Percentiles rank a stretch among this genome's conserved stretches.
Conservation (phyloP, 2,888 invertebrate species). For the Pilophorus perplexus region DNA sequence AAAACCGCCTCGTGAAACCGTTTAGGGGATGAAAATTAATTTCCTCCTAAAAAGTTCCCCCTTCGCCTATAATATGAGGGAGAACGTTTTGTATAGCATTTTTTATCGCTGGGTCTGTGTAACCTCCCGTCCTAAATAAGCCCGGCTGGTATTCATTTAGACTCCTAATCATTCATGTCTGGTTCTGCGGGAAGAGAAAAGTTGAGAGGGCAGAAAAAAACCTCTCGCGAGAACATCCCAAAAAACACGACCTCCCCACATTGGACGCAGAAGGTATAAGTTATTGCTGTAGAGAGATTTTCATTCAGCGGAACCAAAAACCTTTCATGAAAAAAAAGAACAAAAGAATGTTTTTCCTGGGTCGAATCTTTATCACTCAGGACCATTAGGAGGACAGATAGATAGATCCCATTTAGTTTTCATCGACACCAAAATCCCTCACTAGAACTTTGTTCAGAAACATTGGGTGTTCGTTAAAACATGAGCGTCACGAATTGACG, state of each 20-base stretch:
- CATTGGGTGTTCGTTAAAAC: no score
- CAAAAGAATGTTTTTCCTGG: not conserved
- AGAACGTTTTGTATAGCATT: not conserved
- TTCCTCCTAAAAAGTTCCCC: no score
- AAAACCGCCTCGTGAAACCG: not conserved
- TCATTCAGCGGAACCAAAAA: not conserved
- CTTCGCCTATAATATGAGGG: no score
- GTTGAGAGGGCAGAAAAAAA: not conserved
- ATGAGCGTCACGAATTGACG: no score
- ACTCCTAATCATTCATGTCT: slow-evolving; percentile 6
- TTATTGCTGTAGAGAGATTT: slow-evolving; percentile 6
- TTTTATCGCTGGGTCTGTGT: not conserved
- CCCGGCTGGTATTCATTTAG: slow-evolving; percentile 1
- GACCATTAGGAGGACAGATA: not conserved
- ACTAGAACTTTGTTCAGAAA: no score
- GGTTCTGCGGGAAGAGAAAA: not conserved
- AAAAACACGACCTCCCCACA: slow-evolving; percentile 1
- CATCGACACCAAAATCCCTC: no score
- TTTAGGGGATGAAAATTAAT: not conserved
- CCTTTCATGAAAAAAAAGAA: not conserved
- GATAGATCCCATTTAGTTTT: no score
- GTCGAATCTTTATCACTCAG: not conserved
- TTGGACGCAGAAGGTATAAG: slow-evolving; percentile 2
- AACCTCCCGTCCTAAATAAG: not conserved
- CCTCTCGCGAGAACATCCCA: not conserved